A percentile compares a stretch with the other conserved stretches of the same genome.
These are phyloP conservation scores for Prunella himalayana DNA, from an alignment of 2,113 vertebrate species.

Conservation along the genomic window DNA sequence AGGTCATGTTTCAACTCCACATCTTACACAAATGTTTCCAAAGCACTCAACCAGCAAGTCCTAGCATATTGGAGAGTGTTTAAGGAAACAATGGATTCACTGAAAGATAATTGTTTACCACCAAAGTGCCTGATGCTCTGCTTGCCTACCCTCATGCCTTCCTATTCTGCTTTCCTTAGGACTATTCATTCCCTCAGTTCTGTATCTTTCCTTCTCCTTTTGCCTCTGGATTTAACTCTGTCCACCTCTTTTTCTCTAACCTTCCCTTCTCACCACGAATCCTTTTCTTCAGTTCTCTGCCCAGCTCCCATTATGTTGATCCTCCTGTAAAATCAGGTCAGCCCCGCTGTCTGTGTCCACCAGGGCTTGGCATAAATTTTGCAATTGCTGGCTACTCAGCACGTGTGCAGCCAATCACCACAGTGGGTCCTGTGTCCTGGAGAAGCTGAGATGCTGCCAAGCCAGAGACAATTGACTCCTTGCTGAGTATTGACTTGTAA, in stretches of 20 bases:
- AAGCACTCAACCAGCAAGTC: not conserved
- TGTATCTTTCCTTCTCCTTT: not conserved
- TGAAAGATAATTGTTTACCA: not conserved
- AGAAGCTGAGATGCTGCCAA: not conserved
- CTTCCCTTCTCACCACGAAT: fast-evolving
- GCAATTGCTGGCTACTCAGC: not conserved
- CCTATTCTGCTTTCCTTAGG: not conserved
- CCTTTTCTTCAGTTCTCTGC: not conserved
- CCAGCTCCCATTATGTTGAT: not conserved
- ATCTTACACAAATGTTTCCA: not conserved
- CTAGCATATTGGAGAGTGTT: not conserved
- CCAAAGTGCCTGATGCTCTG: not conserved
- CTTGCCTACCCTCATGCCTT: not conserved
- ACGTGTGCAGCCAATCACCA: not conserved
- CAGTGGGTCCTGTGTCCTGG: not conserved
- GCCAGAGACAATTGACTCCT: not conserved
- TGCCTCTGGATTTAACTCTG: not conserved
- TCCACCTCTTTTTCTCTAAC: not conserved
- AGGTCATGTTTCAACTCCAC: not conserved
- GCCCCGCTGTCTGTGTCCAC: not conserved
- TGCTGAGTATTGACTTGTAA: not conserved
- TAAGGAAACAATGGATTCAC: not conserved
- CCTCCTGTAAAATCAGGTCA: not conserved
- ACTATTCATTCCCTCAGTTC: not conserved
- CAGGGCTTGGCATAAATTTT: not conserved